Conservation (phyloP, 2,888 invertebrate genomes). For the Standfussiana lucernea region DNA sequence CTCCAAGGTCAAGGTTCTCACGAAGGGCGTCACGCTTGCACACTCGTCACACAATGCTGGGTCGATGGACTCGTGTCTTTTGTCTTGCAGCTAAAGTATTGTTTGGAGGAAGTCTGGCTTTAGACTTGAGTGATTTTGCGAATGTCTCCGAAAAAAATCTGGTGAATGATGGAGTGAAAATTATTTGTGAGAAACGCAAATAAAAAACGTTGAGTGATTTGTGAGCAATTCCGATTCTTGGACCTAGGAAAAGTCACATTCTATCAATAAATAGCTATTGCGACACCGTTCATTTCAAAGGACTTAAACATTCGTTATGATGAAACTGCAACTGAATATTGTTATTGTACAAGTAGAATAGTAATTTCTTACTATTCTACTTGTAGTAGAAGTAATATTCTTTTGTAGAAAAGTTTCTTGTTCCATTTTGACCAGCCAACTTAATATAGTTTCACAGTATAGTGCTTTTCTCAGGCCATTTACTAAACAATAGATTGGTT, state of each 20-base stretch:
- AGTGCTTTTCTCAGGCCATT: constrained; percentile 35
- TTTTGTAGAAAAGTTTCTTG: not conserved
- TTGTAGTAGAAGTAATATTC: too few relatives aligned
- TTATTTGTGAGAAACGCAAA: not conserved
- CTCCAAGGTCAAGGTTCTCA: constrained; percentile 72
- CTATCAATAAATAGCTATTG: not conserved
- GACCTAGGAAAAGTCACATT: not conserved
- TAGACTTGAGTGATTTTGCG: constrained; percentile 34
- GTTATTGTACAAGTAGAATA: too few relatives aligned
- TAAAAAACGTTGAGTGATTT: not conserved
- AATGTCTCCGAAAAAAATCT: not conserved
- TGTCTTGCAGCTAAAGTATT: constrained; percentile 29
- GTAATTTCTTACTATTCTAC: too few relatives aligned
- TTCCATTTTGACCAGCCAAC: not conserved
- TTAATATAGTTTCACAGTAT: not conserved
- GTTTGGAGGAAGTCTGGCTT: constrained; percentile 36
- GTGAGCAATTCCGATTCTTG: not conserved
- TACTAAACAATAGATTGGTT: constrained; percentile 36
- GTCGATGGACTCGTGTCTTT: constrained; percentile 60
- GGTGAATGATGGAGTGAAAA: not conserved
- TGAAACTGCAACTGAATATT: too few relatives aligned
- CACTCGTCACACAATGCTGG: constrained; percentile 54
- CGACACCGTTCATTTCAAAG: not conserved
- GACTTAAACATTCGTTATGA: too few relatives aligned
- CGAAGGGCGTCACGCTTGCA: constrained; percentile 71